These are phyloP conservation scores for Felis chaus DNA, from an alignment of 2,113 vertebrate species.

Conservation along the genomic window DNA sequence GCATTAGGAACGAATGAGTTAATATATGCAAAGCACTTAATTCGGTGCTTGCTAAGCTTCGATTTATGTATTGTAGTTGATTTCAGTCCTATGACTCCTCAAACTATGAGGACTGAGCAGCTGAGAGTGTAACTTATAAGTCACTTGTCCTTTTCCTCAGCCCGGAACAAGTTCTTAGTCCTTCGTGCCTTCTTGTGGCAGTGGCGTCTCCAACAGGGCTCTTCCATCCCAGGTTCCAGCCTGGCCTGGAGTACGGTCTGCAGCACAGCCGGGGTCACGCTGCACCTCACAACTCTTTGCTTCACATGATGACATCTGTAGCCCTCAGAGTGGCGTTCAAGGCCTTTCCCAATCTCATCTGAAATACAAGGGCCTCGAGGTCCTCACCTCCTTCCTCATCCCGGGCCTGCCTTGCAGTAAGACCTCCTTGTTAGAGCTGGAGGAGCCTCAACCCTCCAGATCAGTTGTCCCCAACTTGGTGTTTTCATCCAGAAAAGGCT, in stretches of 20 bases:
- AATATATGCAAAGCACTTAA: not conserved
- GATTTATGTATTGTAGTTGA: not conserved
- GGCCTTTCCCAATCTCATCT: not conserved
- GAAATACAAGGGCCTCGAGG: not conserved
- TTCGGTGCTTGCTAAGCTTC: not conserved
- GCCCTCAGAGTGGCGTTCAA: not conserved
- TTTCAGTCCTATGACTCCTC: not conserved
- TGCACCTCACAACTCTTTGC: not conserved
- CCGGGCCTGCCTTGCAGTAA: not conserved
- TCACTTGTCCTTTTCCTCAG: not conserved
- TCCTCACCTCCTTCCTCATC: not conserved
- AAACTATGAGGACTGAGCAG: not conserved
- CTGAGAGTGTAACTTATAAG: not conserved
- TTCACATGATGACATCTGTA: not conserved
- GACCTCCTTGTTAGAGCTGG: not conserved
- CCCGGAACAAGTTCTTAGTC: not conserved
- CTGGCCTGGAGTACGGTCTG: not conserved
- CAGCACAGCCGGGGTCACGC: rapidly evolving
- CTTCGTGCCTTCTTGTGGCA: not conserved
- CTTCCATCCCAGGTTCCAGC: not conserved
- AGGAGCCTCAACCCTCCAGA: not conserved
- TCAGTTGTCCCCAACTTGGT: not conserved
- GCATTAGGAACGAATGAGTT: not conserved
- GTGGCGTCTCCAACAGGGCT: not conserved
- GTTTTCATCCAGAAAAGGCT: not conserved